These are phyloP conservation scores for Neomonachus schauinslandi DNA, from an alignment of 2,113 vertebrate species.

Conservation along the genomic window DNA sequence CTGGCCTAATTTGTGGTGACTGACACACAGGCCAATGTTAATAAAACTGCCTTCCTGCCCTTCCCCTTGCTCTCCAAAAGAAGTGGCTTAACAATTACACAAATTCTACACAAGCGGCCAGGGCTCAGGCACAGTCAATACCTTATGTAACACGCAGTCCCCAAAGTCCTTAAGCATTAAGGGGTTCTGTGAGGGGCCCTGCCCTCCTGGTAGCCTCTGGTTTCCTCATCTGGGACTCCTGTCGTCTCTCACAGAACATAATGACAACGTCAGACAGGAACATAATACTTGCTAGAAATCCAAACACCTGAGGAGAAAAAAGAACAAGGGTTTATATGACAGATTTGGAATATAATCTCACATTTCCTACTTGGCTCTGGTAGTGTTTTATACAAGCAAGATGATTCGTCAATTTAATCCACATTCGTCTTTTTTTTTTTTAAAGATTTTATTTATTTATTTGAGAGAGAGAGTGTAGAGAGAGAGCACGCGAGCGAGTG, in stretches of 20 bases:
- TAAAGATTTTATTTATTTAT: neutral
- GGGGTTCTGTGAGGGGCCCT: constrained; percentile 83
- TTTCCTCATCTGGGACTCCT: fast-evolving
- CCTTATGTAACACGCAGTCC: fast-evolving
- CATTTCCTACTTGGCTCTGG: neutral
- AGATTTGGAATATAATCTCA: neutral
- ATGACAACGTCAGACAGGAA: constrained; percentile 81
- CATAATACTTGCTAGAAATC: constrained; percentile 85
- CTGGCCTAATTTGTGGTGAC: neutral
- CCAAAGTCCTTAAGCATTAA: constrained; percentile 78
- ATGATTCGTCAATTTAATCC: neutral
- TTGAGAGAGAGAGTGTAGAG: neutral
- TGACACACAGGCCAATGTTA: neutral
- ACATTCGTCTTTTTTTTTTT: neutral
- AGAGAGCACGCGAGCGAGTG: fast-evolving
- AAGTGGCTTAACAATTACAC: neutral
- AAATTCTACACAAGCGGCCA: neutral
- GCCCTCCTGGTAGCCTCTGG: neutral
- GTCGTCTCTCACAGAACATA: fast-evolving
- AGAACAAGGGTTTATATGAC: neutral
- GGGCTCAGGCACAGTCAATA: neutral
- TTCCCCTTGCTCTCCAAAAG: neutral
- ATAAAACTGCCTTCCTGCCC: neutral
- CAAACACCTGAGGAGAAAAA: constrained; percentile 88
- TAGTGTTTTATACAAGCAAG: neutral